Percentiles rank a stretch among this genome's conserved stretches.
Conservation (phyloP, 2,888 invertebrate species). For the Phengaris alcon region DNA sequence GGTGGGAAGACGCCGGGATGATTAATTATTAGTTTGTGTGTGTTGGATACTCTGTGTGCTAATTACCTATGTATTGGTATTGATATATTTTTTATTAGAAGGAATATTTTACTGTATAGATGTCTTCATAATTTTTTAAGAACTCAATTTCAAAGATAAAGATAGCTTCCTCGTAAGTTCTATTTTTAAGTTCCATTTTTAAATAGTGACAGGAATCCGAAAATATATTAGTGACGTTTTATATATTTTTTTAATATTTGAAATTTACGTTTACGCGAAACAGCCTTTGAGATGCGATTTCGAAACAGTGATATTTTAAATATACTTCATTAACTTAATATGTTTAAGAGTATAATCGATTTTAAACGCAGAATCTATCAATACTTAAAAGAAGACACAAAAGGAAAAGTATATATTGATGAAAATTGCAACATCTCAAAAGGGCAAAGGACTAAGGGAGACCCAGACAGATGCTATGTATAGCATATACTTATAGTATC, state of each 20-base stretch:
- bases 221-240: neutral
- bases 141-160: neutral
- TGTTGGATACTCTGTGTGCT: conserved; percentile 60
- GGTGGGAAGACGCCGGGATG: conserved; percentile 69
- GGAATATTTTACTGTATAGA: neutral
- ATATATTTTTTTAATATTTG: neutral
- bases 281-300: neutral
- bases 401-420: neutral
- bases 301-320: neutral
- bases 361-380: neutral
- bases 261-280: neutral
- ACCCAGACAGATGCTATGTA: conserved; percentile 5
- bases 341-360: neutral
- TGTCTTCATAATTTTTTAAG: neutral
- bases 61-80: conserved; percentile 40
- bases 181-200: neutral
- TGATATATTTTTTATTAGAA: conserved; percentile 19
- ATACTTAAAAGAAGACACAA: neutral
- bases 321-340: neutral
- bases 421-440: neutral
- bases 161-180: neutral
- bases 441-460: conserved; percentile 17
- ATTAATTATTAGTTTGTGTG: conserved; percentile 79
- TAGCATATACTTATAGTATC: neutral
- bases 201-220: neutral